A percentile compares a stretch with the other conserved stretches of the same genome.
phyloP scores from a whole-genome alignment of 1,140 invertebrate genomes.

The Cydia fagiglandana region DNA sequence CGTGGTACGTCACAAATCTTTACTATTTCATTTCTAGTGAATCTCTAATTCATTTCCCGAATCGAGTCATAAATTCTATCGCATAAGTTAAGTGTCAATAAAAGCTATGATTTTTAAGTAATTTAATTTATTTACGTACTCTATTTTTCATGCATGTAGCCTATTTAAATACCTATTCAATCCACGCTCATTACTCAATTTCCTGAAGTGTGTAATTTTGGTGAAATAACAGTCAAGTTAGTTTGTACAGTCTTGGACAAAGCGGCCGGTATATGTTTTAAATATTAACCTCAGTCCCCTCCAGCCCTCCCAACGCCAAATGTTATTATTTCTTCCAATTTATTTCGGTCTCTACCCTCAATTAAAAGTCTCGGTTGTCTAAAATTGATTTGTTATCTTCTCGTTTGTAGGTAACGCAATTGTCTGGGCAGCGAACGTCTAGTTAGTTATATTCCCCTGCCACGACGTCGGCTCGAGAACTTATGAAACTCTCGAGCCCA shows the following conservation, averaged over 20 bases:
- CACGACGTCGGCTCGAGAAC: conserved; percentile 32
- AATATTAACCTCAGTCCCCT: neutral
- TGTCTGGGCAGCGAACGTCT: conserved; percentile 48
- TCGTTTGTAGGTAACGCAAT: conserved; percentile 51
- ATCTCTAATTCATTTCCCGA: too few species aligned
- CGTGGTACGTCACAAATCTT: too few species aligned
- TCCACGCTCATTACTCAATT: too few species aligned
- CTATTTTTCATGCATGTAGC: too few species aligned
- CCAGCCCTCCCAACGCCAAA: conserved; percentile 41
- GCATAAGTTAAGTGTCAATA: too few species aligned
- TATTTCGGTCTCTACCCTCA: conserved; percentile 49
- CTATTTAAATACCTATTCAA: too few species aligned
- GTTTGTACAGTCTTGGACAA: neutral
- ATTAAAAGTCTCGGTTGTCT: conserved; percentile 51
- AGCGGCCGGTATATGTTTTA: neutral
- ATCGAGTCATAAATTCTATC: too few species aligned
- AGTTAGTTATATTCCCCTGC: conserved; percentile 46
- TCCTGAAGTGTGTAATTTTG: too few species aligned
- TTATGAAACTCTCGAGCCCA: conserved; percentile 30
- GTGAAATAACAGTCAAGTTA: neutral
- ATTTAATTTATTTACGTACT: too few species aligned
- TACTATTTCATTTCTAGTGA: too few species aligned
- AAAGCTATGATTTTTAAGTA: too few species aligned
- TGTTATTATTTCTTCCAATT: conserved; percentile 59
- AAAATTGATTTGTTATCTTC: conserved; percentile 61